Percentiles rank a stretch among this genome's conserved stretches.
Evolutionary conservation across 1,140 invertebrate genomes (phyloP).

Genomic region (Drosophila murphyi): DNA sequence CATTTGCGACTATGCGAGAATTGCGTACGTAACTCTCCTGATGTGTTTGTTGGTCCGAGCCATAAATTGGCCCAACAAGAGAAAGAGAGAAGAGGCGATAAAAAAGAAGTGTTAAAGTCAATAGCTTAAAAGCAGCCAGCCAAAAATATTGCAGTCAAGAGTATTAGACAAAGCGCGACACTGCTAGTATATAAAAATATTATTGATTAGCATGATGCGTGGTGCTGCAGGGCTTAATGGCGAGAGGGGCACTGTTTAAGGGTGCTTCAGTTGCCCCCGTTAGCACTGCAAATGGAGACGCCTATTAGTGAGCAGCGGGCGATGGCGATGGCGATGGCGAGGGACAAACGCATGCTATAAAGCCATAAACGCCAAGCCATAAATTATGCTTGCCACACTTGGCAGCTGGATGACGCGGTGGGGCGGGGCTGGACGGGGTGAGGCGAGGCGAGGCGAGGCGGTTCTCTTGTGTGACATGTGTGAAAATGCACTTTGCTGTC

Average conservation of each 20-base stretch:
- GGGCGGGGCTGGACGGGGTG: background rate
- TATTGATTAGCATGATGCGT: slow-evolving; percentile 42
- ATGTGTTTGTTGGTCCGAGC: slow-evolving; percentile 11
- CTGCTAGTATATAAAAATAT: slow-evolving; percentile 45
- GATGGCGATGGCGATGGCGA: slow-evolving; percentile 10
- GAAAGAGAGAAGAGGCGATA: background rate
- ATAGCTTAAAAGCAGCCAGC: slow-evolving; percentile 38
- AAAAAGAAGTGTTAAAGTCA: slow-evolving; percentile 4
- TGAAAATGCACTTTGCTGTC: slow-evolving; percentile 74
- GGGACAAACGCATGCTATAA: slow-evolving; percentile 73
- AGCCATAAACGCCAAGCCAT: slow-evolving; percentile 75
- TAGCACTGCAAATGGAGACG: slow-evolving; percentile 39
- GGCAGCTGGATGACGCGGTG: background rate
- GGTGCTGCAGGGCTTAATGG: background rate
- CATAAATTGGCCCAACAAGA: slow-evolving; percentile 34
- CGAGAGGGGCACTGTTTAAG: background rate
- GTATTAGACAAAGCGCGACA: slow-evolving; percentile 51
- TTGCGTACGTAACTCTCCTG: background rate
- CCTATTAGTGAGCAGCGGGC: slow-evolving; percentile 37
- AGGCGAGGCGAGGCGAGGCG: background rate
- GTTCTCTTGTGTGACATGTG: slow-evolving; percentile 61
- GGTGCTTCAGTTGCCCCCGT: background rate
- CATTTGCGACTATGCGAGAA: too few relatives aligned
- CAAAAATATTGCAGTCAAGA: slow-evolving; percentile 38
- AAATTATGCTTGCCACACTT: slow-evolving; percentile 62